A percentile compares a stretch with the other conserved stretches of the same genome.
These are phyloP conservation scores for Ptychochromis oligacanthus DNA, from an alignment of 2,113 vertebrate species.

Conservation along the genomic window DNA sequence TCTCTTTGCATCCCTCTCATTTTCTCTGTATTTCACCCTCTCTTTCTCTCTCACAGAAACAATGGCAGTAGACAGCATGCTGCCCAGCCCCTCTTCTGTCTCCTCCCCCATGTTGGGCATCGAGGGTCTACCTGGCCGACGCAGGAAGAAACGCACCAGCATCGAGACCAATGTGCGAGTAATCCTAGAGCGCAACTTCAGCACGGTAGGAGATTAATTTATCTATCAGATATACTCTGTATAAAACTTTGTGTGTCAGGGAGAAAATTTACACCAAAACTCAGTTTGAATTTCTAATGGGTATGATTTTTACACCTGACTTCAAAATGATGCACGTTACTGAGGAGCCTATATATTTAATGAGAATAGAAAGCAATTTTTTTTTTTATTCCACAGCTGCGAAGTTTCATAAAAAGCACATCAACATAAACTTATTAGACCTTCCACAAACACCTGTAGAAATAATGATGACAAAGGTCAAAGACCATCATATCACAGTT, in stretches of 20 bases:
- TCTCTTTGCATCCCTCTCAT: neutral
- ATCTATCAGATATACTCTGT: too few relatives aligned
- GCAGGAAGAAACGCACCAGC: constrained; percentile 94
- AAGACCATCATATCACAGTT: neutral
- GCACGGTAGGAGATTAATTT: constrained; percentile 75
- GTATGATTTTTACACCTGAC: too few relatives aligned
- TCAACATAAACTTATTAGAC: neutral
- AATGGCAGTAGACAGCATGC: constrained; percentile 91
- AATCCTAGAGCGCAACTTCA: constrained; percentile 90
- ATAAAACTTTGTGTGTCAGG: too few relatives aligned
- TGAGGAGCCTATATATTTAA: neutral
- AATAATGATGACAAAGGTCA: neutral
- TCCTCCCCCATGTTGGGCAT: constrained; percentile 87
- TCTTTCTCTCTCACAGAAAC: constrained; percentile 78
- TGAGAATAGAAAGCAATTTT: neutral
- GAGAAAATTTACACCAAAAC: too few relatives aligned
- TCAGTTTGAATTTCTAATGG: too few relatives aligned
- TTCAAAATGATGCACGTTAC: too few relatives aligned
- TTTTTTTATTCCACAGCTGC: neutral
- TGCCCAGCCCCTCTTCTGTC: constrained; percentile 89
- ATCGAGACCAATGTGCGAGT: constrained; percentile 93
- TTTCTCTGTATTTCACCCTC: neutral
- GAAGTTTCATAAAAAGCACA: neutral
- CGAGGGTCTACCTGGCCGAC: constrained; percentile 87
- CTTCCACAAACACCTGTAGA: neutral